Conservation (phyloP, 2,888 invertebrate genomes). For the Phrixothrix hirtus region DNA sequence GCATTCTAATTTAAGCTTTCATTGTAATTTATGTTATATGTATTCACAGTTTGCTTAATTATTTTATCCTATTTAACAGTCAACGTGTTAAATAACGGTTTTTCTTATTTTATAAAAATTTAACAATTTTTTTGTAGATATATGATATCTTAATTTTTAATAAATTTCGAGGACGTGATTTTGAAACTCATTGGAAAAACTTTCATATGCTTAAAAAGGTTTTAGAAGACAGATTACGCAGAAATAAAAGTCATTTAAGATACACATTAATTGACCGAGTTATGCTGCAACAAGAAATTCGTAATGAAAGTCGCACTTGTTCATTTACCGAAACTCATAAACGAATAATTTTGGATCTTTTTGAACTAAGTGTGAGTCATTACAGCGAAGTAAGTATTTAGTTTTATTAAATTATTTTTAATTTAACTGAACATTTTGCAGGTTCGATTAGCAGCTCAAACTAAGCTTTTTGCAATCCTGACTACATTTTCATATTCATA, state of each 20-base stretch:
- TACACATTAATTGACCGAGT: conserved; percentile 69
- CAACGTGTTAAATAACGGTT: too few species aligned
- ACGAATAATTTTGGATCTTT: conserved; percentile 64
- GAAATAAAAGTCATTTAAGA: conserved; percentile 64
- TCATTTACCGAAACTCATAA: conserved; percentile 65
- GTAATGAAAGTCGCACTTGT: conserved; percentile 55
- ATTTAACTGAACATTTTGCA: conserved; percentile 44
- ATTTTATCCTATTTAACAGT: neutral
- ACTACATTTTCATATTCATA: conserved; percentile 72
- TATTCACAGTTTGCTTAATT: neutral
- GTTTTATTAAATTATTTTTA: conserved; percentile 2
- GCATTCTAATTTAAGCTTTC: too few species aligned
- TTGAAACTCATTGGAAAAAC: conserved; percentile 69
- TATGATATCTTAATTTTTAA: conserved; percentile 67
- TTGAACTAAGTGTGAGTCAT: conserved; percentile 66
- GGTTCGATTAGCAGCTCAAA: conserved; percentile 71
- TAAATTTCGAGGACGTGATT: conserved; percentile 60
- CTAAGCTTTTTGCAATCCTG: conserved; percentile 65
- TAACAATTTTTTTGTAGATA: conserved; percentile 59
- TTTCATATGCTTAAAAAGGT: conserved; percentile 66
- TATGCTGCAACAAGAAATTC: conserved; percentile 67
- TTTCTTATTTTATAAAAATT: too few species aligned
- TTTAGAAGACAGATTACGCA: conserved; percentile 66
- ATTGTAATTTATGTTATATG: neutral
- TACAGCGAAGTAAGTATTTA: conserved; percentile 64